Evolutionary conservation across 1,140 invertebrate genomes (phyloP).

Genomic region (Zaprionus africanus): DNA sequence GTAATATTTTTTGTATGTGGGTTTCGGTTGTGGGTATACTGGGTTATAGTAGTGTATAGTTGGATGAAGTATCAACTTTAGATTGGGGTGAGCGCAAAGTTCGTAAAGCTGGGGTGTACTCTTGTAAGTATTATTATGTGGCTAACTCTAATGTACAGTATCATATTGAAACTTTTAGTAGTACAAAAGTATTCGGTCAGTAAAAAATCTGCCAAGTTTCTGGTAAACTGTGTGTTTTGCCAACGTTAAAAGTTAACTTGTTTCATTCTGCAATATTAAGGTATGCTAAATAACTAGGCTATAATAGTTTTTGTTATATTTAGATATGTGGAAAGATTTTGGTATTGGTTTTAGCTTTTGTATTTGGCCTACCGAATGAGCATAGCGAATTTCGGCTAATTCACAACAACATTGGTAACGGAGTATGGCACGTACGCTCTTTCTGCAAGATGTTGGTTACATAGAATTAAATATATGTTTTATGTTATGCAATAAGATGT

Average conservation of each 20-base stretch:
- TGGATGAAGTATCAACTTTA: slow-evolving; percentile 17
- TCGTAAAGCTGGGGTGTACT: slow-evolving; percentile 66
- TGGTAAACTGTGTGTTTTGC: slow-evolving; percentile 45
- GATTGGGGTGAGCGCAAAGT: slow-evolving; percentile 67
- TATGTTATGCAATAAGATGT: slow-evolving; percentile 59
- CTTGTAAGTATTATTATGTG: slow-evolving; percentile 36
- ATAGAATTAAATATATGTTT: slow-evolving; percentile 79
- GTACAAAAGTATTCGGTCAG: slow-evolving; percentile 59
- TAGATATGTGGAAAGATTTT: slow-evolving; percentile 32
- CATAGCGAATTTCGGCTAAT: slow-evolving; percentile 84
- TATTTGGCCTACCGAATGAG: slow-evolving; percentile 84
- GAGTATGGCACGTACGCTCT: slow-evolving; percentile 84
- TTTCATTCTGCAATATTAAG: slow-evolving; percentile 28
- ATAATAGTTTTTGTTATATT: slow-evolving; percentile 16
- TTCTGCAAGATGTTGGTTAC: slow-evolving; percentile 84
- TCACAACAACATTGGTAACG: slow-evolving; percentile 85
- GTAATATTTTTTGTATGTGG: slow-evolving; percentile 29
- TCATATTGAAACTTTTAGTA: slow-evolving; percentile 4
- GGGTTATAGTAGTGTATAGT: slow-evolving; percentile 33
- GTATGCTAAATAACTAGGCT: slow-evolving; percentile 36
- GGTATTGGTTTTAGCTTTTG: slow-evolving; percentile 67
- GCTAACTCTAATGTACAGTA: slow-evolving; percentile 51
- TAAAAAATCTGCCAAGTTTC: slow-evolving; percentile 74
- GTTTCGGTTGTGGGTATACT: slow-evolving; percentile 21
- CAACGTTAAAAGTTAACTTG: slow-evolving; percentile 48